Base-by-base conservation (phyloP, 2,888 invertebrate species). In the Aphrophora alni region DNA sequence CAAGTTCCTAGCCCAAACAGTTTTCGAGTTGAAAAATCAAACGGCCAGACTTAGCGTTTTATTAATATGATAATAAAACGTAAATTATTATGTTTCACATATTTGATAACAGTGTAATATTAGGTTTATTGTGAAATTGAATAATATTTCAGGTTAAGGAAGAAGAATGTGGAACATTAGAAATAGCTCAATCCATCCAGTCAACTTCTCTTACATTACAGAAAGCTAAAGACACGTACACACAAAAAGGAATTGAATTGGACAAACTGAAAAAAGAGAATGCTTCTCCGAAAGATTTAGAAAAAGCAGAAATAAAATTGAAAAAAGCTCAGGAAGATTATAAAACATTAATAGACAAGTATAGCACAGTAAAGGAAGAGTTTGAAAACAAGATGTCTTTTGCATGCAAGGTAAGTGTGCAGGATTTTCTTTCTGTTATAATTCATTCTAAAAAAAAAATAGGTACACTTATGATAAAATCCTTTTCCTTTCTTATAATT, bases 251-350 rank as follows among this genome's bases (percentile, higher is more conserved):
- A 83, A 88, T 94, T 76, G 99, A 99, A 89, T 89, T 96, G 85
- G 98, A 98, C 85, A 96, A 97, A 88, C 89, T 98, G 79, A 93
- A 93, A 82, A 96, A 97, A 89, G 98, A 98, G 86, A 96, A 94
- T 90, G 93, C 94, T 26, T 96, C 97, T 24, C 92, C 94, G 76
- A 97, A 97, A 88, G 98, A 99, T 86, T 90, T 98, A 83, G 97
- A 98, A 88, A 98, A 98, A 89, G 94, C 96, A 80, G 98, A 98
- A 89, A 90, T 92, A 0, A 98, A 99, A 88, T 90, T 96, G 85
- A 96, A 95, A 87, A 98, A 98, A 89, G 93, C 98, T 26, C 95
- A 98, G 88, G 98, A 99, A 87, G 99, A 99, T 86, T 99, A 98
- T 88, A 95, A 95, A 88, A 90, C 91, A 83, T 91, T 97, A 85